Base-by-base conservation (phyloP, 2,888 invertebrate genomes). In the Trachelus stipa region DNA sequence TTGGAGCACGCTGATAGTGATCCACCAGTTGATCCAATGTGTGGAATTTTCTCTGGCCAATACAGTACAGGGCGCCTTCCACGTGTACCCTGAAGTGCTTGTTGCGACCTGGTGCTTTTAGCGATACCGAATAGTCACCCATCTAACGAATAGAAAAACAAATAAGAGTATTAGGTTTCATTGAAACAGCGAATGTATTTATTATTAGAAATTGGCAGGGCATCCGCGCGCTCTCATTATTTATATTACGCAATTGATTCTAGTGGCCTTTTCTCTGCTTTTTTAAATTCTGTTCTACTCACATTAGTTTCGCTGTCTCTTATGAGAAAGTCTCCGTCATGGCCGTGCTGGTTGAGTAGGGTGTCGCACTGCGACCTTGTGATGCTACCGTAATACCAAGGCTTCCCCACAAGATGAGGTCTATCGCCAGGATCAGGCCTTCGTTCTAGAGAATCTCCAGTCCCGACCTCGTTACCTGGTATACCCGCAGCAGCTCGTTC, bases 11-110 rank as follows among this genome's bases (percentile, higher is more conserved):
- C 94, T 98, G 98, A 94, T 99, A 99, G 93, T 99, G 99, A 91
- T 97, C 97, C 87, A 99, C 98, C 86, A 99, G 94, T 92, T 98
- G 98, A 91, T 99, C 98, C 89, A 99, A 93, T 79, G 97, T 96
- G 88, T 97, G 96, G 93, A 99, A 99, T 93, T 97, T 97, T 91
- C 99, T 96, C 93, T 98, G 98, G 73, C 99, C 99, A 93, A 99
- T 99, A 93, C 98, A 97, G 92, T 98, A 98, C 86, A 97, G 94
- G 82, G 95, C 95, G 86, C 96, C 96, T 91, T 97, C 97, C 83
- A 98, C 98, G 92, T 98, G 98, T 89, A 99, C 98, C 90, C 99
- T 96, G 94, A 99, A 99, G 93, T 99, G 99, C 92, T 99, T 99
- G 94, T 99, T 99, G 87, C 99, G 96, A 34, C 97, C 97, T 73